Evolutionary conservation across 1,140 invertebrate species (phyloP).

Genomic region (Heliothis subflexa): DNA sequence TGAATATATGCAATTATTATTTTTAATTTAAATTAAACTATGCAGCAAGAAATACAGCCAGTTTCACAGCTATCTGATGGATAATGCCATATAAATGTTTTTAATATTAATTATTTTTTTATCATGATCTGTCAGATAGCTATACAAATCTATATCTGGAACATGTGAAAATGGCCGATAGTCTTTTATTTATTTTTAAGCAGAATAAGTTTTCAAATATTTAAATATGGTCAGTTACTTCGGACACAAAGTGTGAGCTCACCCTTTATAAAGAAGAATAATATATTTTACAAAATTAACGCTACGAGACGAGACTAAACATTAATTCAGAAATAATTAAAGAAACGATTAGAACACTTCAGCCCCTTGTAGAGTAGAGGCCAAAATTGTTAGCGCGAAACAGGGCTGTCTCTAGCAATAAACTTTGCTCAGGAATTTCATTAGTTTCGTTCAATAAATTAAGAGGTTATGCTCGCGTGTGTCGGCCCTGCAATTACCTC

Average conservation of each 20-base stretch:
- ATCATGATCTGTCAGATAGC: no score
- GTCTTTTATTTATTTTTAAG: no score
- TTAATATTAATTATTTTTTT: no score
- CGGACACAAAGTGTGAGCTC: neutral
- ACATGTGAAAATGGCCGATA: no score
- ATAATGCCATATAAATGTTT: no score
- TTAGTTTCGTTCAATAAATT: constrained; percentile 86
- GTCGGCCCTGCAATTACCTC: constrained; percentile 84
- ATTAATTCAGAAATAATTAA: constrained; percentile 83
- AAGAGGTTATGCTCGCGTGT: constrained; percentile 84
- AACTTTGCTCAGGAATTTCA: constrained; percentile 84
- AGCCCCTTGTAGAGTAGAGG: constrained; percentile 60
- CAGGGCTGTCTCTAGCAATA: constrained; percentile 81
- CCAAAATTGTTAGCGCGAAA: constrained; percentile 79
- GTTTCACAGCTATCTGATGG: no score
- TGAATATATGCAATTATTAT: neutral
- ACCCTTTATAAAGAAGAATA: neutral
- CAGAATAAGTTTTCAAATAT: neutral
- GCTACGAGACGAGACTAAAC: constrained; percentile 49
- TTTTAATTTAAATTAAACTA: neutral
- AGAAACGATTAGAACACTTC: constrained; percentile 78
- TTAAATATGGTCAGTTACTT: no score
- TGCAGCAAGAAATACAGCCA: no score
- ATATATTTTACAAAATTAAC: constrained; percentile 44
- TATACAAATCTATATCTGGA: no score